A percentile compares a stretch with the other conserved stretches of the same genome.
phyloP scores from a whole-genome alignment of 2,888 invertebrate genomes.

The Brachynemurus nebulosus region DNA sequence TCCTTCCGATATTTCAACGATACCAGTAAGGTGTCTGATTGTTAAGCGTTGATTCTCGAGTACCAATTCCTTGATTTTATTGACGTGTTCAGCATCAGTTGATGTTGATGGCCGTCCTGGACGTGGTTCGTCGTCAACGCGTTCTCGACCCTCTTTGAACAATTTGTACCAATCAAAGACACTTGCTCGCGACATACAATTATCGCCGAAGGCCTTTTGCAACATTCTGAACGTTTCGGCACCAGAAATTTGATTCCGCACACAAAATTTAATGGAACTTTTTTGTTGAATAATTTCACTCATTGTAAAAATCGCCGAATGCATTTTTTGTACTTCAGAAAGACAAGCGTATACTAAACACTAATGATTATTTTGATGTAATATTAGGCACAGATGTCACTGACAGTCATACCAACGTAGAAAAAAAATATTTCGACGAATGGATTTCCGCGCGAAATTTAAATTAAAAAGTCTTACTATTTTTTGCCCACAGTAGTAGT shows the following conservation, averaged over 20 bases:
- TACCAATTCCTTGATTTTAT: neutral
- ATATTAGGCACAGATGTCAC: neutral
- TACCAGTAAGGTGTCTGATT: too few relatives aligned
- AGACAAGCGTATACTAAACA: neutral
- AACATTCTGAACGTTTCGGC: conserved; percentile 14
- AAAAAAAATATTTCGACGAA: too few relatives aligned
- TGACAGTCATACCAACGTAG: neutral
- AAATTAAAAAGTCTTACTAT: too few relatives aligned
- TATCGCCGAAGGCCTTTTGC: neutral
- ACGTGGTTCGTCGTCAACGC: conserved; percentile 17
- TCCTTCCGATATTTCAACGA: too few relatives aligned
- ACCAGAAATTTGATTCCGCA: conserved; percentile 13
- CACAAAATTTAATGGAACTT: conserved; percentile 12
- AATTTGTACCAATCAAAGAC: conserved; percentile 12
- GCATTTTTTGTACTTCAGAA: conserved; percentile 1
- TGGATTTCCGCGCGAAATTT: too few relatives aligned
- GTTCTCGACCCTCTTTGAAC: conserved; percentile 15
- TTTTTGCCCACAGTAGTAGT: too few relatives aligned
- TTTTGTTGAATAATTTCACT: conserved; percentile 13
- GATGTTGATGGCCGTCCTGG: conserved; percentile 11
- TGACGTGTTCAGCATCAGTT: conserved; percentile 2
- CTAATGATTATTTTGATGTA: neutral
- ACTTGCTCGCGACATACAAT: conserved; percentile 9
- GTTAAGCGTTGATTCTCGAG: too few relatives aligned
- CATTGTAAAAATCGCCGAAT: conserved; percentile 13